These are phyloP conservation scores for Diabrotica virgifera DNA, from an alignment of 1,140 invertebrate species.

Conservation along the genomic window DNA sequence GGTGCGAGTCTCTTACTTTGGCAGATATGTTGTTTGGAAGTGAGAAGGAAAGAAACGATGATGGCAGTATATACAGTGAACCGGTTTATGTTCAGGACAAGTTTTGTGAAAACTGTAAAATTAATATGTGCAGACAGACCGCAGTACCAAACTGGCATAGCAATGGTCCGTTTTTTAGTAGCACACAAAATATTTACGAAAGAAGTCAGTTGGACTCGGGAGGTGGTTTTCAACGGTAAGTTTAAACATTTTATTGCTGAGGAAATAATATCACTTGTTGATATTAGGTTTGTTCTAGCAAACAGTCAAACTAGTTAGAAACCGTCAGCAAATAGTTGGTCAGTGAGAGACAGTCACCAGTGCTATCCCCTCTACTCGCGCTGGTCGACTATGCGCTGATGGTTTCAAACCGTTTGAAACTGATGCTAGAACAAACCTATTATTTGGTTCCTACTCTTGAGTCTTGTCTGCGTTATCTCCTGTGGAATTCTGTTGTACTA, in stretches of 20 bases:
- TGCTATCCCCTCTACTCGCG: too few species aligned
- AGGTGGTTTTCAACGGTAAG: constrained; percentile 46
- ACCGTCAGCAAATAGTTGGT: too few species aligned
- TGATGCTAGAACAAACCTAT: too few species aligned
- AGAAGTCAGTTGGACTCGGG: constrained; percentile 36
- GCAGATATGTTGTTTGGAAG: constrained; percentile 66
- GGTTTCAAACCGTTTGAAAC: too few species aligned
- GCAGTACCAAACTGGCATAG: constrained; percentile 59
- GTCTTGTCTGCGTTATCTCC: too few species aligned
- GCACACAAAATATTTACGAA: constrained; percentile 52
- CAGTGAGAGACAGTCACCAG: too few species aligned
- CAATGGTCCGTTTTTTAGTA: constrained; percentile 44
- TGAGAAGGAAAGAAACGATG: constrained; percentile 63
- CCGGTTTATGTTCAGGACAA: constrained; percentile 74
- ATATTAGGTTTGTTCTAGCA: too few species aligned
- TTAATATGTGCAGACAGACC: constrained; percentile 66
- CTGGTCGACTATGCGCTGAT: too few species aligned
- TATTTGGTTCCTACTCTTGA: too few species aligned
- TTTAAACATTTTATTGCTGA: constrained; percentile 51
- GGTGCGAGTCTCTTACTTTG: constrained; percentile 66
- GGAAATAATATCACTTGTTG: too few species aligned
- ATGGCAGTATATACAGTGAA: constrained; percentile 76
- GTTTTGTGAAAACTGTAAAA: constrained; percentile 72
- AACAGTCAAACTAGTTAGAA: too few species aligned
- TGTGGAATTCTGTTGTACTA: too few species aligned